Percentiles rank a stretch among this genome's conserved stretches.
phyloP scores from a whole-genome alignment of 2,797 vertebrate genomes.

The Luscinia megarhynchos region DNA sequence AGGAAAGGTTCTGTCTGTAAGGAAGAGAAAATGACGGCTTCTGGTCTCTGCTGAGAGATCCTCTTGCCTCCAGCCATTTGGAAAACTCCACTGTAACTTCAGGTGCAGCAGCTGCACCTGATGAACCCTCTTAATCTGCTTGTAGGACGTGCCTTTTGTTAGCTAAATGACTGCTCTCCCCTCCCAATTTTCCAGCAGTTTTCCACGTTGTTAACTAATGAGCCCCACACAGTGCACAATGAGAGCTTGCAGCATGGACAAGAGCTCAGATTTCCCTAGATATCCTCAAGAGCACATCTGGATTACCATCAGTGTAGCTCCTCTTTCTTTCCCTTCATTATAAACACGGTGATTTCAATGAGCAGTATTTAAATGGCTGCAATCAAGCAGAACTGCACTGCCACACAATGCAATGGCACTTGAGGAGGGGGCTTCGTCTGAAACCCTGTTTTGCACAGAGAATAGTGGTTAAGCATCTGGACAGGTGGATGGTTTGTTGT shows the following conservation, averaged over 20 bases:
- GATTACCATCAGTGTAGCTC: background rate
- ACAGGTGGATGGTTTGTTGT: background rate
- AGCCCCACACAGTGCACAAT: background rate
- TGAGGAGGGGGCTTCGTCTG: background rate
- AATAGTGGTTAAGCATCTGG: background rate
- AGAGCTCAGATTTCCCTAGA: background rate
- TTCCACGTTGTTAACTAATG: background rate
- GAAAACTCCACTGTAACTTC: background rate
- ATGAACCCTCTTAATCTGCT: background rate
- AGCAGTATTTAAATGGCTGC: background rate
- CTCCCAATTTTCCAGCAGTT: background rate
- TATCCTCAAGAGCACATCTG: background rate
- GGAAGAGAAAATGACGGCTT: background rate
- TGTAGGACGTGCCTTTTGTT: slow-evolving; percentile 1
- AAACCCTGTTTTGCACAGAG: background rate
- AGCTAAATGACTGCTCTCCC: background rate
- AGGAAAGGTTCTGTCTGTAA: background rate
- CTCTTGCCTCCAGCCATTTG: background rate
- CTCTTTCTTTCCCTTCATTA: background rate
- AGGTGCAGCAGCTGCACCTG: background rate
- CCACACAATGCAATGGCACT: background rate
- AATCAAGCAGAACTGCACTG: background rate
- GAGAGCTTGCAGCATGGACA: background rate
- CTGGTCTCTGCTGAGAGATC: background rate
- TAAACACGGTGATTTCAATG: accelerated